These are phyloP conservation scores for Takifugu flavidus DNA, from an alignment of 2,113 vertebrate genomes.

Conservation along the genomic window DNA sequence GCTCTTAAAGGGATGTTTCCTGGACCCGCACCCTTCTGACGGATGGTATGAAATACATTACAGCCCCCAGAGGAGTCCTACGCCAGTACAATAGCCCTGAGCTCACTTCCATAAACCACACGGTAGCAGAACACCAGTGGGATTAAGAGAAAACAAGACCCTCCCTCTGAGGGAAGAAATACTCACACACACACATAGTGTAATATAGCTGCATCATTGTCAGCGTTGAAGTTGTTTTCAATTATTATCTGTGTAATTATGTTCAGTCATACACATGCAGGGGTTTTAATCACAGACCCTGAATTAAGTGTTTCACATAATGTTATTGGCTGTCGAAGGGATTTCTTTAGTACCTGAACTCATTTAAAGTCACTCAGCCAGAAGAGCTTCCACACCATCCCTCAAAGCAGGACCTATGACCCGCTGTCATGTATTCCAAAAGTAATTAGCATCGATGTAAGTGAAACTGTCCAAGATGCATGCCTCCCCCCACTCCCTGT, in stretches of 20 bases:
- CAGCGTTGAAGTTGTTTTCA: no score
- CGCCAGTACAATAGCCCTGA: conserved; percentile 65
- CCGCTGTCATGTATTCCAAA: conserved; percentile 45
- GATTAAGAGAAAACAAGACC: conserved; percentile 46
- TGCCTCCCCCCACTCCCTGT: conserved; percentile 18
- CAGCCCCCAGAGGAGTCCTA: conserved; percentile 70
- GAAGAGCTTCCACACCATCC: conserved; percentile 16
- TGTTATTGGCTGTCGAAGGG: no score
- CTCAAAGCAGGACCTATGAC: conserved; percentile 29
- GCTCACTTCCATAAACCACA: conserved; percentile 64
- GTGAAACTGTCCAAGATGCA: conserved; percentile 37
- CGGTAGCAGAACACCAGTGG: conserved; percentile 29
- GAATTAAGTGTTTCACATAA: no score
- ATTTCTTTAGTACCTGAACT: conserved; percentile 7
- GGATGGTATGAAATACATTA: conserved; percentile 69
- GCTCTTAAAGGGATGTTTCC: conserved; percentile 68
- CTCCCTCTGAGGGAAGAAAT: conserved; percentile 21
- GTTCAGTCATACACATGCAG: no score
- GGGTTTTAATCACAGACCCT: no score
- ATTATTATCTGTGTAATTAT: no score
- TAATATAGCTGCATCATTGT: no score
- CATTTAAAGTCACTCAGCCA: conserved; percentile 20
- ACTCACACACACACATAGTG: no score
- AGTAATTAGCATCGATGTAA: conserved; percentile 61
- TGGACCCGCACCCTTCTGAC: conserved; percentile 67